Base-by-base conservation (phyloP, 1,140 invertebrate genomes). In the Nymphalis io region DNA sequence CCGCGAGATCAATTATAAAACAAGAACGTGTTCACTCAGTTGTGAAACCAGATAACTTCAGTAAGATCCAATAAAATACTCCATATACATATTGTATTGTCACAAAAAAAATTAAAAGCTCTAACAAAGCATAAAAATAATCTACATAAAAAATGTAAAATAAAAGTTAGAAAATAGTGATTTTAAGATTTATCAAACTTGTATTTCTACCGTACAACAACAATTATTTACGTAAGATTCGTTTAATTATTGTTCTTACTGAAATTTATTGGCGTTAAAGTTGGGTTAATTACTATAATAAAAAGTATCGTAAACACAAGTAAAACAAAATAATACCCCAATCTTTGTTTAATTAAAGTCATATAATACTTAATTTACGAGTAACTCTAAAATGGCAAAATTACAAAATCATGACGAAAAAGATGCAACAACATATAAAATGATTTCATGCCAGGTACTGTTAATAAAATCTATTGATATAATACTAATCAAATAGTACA, bases 331-430 rank as follows among this genome's bases (percentile, higher is more conserved):
- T 40, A 40, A 40, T 59, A 59, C 16, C 40, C 8, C 38, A 18
- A 59, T 16, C 13, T 39, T 59, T 59, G 57, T 59, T 59, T 59
- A 59, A 59, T 59, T 59, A 39, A 58, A 58, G 39, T 59, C 18
- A 18, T 6, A 18, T 40, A 59, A 59, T 39, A 59, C 57, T 59
- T 59, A 16, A 20, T 55, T 55, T 55, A 23, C 20, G 13, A 39
- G n/a, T 39, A 13, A 59, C 10, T 58, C 11, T 33, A 23, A 38
- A 33, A 33, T n/a, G 55, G 48, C 46, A 48, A n/a, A 10, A 18
- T 48, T n/a, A 10, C 11, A 51, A 11, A 10, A 1, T 16, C 3
- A 16, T 16, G 16, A 46, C 39, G 12, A 11, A 13, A 44, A 15
- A 8, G 40, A 44, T 2, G 44, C 44, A 16, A 10, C 16, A 51